Conservation (phyloP, 2,888 invertebrate species). For the Drosophila dives region DNA sequence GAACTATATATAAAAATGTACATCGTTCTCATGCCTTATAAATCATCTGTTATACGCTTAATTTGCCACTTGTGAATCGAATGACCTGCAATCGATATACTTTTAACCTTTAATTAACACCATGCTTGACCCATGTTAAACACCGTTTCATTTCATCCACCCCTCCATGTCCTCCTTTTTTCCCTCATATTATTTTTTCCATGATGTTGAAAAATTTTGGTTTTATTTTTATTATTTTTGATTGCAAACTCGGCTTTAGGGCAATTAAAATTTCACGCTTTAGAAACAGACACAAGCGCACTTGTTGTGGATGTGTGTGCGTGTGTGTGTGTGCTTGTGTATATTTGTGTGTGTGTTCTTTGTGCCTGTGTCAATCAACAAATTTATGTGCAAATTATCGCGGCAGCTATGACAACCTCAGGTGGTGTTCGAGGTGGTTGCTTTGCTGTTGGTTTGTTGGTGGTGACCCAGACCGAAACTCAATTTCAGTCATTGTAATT, state of each 20-base stretch:
- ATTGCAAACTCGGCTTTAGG: constrained; percentile 53
- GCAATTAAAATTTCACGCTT: constrained; percentile 78
- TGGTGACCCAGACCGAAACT: constrained; percentile 10
- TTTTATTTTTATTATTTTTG: constrained; percentile 38
- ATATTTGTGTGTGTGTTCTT: constrained; percentile 26
- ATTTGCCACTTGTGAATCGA: neutral
- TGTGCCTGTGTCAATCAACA: constrained; percentile 56
- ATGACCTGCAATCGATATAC: constrained; percentile 36
- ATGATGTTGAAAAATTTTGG: constrained; percentile 8
- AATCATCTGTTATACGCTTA: neutral
- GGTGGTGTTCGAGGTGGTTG: constrained; percentile 59
- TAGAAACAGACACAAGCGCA: constrained; percentile 33
- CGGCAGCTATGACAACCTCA: constrained; percentile 74
- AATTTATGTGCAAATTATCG: constrained; percentile 66
- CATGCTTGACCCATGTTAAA: constrained; percentile 48
- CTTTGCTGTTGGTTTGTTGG: constrained; percentile 23
- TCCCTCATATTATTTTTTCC: constrained; percentile 33
- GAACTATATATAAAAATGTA: neutral
- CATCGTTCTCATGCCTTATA: neutral
- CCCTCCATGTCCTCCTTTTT: constrained; percentile 8
- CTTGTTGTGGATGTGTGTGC: neutral
- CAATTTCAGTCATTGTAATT: constrained; percentile 7
- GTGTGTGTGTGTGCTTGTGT: constrained; percentile 6
- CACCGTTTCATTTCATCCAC: constrained; percentile 30
- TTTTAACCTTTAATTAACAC: constrained; percentile 45